A percentile compares a stretch with the other conserved stretches of the same genome.
These are phyloP conservation scores for Brachyalestes nurse DNA, from an alignment of 2,797 vertebrate species.

Conservation along the genomic window DNA sequence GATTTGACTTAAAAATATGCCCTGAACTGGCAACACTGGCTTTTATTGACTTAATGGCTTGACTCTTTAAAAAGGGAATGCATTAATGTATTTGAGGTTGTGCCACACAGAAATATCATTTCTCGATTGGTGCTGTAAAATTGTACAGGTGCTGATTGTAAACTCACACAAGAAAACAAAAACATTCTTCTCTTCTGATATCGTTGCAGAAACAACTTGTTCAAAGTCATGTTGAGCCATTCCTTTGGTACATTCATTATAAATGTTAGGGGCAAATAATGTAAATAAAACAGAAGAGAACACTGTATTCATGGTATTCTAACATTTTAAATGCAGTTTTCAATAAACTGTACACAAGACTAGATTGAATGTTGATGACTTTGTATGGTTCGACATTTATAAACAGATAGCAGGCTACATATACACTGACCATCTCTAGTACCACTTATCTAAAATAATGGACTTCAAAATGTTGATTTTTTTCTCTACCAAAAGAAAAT, in stretches of 20 bases:
- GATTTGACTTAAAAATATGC: not conserved
- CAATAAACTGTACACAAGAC: not conserved
- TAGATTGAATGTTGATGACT: not conserved
- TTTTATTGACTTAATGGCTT: constrained; percentile 1
- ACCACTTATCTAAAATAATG: not conserved
- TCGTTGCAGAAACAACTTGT: no score
- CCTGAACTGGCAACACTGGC: not conserved
- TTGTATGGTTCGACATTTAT: not conserved
- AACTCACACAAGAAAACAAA: no score
- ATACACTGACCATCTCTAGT: not conserved
- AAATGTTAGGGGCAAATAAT: no score
- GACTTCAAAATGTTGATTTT: not conserved
- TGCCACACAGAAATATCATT: not conserved
- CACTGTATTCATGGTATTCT: no score
- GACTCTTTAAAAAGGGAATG: no score
- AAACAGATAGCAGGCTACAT: not conserved
- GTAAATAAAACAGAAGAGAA: no score
- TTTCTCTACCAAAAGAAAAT: not conserved
- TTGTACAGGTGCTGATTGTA: no score
- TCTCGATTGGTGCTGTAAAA: no score
- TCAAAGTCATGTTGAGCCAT: no score
- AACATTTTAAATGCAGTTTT: not conserved
- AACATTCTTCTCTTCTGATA: no score
- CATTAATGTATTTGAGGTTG: no score
- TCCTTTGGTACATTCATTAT: no score